Conservation (phyloP, 2,888 invertebrate genomes). For the Diploptera punctata region DNA sequence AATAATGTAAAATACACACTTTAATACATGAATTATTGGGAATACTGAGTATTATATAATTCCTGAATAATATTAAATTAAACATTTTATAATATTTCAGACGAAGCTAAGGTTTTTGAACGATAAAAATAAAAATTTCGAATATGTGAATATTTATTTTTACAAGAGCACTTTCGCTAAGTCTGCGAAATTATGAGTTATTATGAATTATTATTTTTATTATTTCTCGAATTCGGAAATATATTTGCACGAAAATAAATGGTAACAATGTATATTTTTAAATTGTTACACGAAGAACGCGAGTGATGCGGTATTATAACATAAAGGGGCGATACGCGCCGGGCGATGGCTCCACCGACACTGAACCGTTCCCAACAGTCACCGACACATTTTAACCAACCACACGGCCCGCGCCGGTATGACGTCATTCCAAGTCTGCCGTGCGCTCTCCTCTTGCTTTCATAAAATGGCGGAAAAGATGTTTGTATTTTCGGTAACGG, state of each 20-base stretch:
- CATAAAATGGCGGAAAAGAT: conserved; percentile 9
- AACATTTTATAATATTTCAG: too few species aligned
- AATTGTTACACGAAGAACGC: neutral
- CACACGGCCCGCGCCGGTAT: conserved; percentile 5
- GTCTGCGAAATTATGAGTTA: neutral
- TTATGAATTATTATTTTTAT: neutral
- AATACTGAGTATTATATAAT: too few species aligned
- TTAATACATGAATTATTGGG: too few species aligned
- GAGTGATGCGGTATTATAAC: neutral
- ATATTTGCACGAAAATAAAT: too few species aligned
- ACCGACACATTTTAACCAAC: conserved; percentile 22
- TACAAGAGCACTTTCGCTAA: neutral
- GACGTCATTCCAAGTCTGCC: too few species aligned
- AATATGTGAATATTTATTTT: too few species aligned
- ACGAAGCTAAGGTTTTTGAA: too few species aligned
- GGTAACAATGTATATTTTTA: neutral
- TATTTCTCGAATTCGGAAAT: neutral
- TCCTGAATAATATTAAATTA: too few species aligned
- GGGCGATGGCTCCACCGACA: neutral
- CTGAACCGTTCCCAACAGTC: neutral
- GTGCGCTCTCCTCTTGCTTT: neutral
- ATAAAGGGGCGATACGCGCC: neutral
- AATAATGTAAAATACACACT: too few species aligned
- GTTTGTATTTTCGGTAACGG: too few species aligned
- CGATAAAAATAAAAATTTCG: too few species aligned